Evolutionary conservation across 1,140 invertebrate genomes (phyloP).

Genomic region (Pseudomyrmex sp.): DNA sequence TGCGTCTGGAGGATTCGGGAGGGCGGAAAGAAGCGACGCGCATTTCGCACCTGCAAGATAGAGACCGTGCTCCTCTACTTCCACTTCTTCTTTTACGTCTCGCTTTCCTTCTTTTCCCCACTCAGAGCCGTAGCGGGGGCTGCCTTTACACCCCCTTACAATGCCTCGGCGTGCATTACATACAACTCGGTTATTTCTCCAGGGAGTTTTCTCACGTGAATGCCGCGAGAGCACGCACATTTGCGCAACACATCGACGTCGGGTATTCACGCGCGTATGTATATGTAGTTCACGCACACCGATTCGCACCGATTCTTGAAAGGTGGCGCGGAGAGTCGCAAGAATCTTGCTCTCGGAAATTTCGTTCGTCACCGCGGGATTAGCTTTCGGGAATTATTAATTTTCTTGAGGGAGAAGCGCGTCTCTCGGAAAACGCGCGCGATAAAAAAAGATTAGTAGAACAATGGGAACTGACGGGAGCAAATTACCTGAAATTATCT

Average conservation of each 20-base stretch:
- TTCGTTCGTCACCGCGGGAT: slow-evolving; percentile 24
- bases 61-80: slow-evolving; percentile 17
- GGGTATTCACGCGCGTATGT: slow-evolving; percentile 60
- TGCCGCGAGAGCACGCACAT: slow-evolving; percentile 75
- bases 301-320: slow-evolving; percentile 32
- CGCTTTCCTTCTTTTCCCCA: slow-evolving; percentile 52
- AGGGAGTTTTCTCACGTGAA: slow-evolving; percentile 82
- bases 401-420: slow-evolving; percentile 9
- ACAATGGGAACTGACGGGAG: background rate
- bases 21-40: slow-evolving; percentile 47
- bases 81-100: slow-evolving; percentile 42
- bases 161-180: slow-evolving; percentile 81
- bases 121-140: slow-evolving; percentile 8
- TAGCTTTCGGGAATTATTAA: slow-evolving; percentile 55
- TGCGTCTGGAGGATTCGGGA: slow-evolving; percentile 60
- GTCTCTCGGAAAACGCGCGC: background rate
- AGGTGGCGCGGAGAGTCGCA: slow-evolving; percentile 1
- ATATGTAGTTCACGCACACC: slow-evolving; percentile 49
- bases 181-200: slow-evolving; percentile 82
- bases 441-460: slow-evolving; percentile 45
- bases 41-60: slow-evolving; percentile 65
- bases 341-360: slow-evolving; percentile 18
- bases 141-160: slow-evolving; percentile 75
- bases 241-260: slow-evolving; percentile 65
- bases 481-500: slow-evolving; percentile 31